These are phyloP conservation scores for Zhuqinia jingwanae DNA, from an alignment of 2,888 invertebrate genomes.

Conservation along the genomic window DNA sequence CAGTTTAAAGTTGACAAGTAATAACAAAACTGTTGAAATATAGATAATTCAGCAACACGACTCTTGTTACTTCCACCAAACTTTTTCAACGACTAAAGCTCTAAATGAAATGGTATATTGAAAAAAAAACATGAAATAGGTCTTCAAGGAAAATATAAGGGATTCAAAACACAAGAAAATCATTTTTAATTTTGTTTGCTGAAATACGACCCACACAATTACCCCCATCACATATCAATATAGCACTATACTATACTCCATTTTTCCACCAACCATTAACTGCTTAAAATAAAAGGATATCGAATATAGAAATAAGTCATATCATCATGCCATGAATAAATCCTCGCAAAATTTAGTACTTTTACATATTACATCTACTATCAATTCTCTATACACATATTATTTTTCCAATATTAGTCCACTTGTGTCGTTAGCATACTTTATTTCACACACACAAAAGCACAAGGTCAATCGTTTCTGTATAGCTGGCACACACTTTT, in stretches of 20 bases:
- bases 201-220: conserved; percentile 46
- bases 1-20: not conserved
- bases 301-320: conserved; percentile 6
- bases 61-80: conserved; percentile 19
- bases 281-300: not conserved
- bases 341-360: conserved; percentile 29
- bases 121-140: not conserved
- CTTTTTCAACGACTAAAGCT: conserved; percentile 7
- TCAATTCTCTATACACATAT: not conserved
- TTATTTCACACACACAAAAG: no score
- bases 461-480: no score
- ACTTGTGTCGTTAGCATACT: no score
- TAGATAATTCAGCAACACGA: not conserved
- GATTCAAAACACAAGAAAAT: conserved; percentile 80
- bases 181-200: conserved; percentile 35
- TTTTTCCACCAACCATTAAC: not conserved
- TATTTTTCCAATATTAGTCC: not conserved
- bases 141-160: not conserved
- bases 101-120: not conserved
- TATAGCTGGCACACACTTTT: no score
- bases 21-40: not conserved
- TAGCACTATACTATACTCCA: no score
- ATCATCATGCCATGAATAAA: not conserved
- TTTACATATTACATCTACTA: conserved; percentile 5
- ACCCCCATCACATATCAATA: not conserved